Base-by-base conservation (phyloP, 2,797 vertebrate species). In the Ispidina picta region DNA sequence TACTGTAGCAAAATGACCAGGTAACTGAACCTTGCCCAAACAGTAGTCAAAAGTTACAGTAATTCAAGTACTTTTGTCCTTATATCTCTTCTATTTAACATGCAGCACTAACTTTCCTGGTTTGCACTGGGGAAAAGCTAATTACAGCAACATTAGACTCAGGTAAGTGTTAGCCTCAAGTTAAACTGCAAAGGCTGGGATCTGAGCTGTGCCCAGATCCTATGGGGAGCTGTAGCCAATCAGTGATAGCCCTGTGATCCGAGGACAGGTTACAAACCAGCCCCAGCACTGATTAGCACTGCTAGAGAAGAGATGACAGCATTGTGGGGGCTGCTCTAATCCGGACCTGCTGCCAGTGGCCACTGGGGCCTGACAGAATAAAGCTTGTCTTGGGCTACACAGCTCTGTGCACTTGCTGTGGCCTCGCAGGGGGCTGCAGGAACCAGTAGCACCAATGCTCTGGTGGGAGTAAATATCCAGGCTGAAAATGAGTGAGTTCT, bases 21-120 rank as follows among this genome's bases (percentile, higher is more conserved):
- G 54, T 52, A 80, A 33, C 31, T 49, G 69, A 85, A 90, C 77
- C 64, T 76, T 83, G 39, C 46, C 81, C 80, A 13, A 86, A 43
- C n/a, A 31, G 78, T 59, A 84, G 69, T 56, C 74, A 84, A 64
- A 90, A 77, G 39, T 83, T 72, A 26, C 13, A 71, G 48, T 31
- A 74, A 86, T 59, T 65, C 55, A 25, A 20, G 25, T 52, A 25
- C 26, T 66, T 84, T 26, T 62, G 58, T 80, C 28, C 58, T 58
- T 12, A 1, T 48, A 56, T 71, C 26, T 75, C 49, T 91, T 82
- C 64, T 62, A 10, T 37, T 92, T 88, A 77, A 51, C 15, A 37
- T 62, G 46, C 43, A 37, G 11, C 29, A 62, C 43, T 71, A 39
- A 55, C 5, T 29, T 44, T 66, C 33, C 26, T 73, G 41, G 51